A percentile compares a stretch with the other conserved stretches of the same genome.
Evolutionary conservation across 2,113 vertebrate species (phyloP).

Genomic region (Mastomys natalensis): DNA sequence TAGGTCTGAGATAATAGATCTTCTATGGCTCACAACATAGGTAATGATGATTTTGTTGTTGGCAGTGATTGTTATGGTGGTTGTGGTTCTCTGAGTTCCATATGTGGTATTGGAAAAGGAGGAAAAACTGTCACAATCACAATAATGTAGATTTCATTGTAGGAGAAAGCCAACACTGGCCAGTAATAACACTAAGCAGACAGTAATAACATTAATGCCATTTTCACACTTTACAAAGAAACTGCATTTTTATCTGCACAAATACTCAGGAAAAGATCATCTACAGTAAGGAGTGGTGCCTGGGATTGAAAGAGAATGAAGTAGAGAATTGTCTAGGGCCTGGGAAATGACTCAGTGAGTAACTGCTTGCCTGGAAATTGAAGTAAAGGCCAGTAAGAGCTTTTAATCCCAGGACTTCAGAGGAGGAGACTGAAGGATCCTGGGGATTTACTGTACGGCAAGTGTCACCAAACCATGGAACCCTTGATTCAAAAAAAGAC

Average conservation of each 20-base stretch:
- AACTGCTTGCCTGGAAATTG: background rate
- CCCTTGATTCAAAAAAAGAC: background rate
- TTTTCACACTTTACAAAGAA: background rate
- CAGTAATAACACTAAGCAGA: background rate
- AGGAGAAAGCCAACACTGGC: background rate
- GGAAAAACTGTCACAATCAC: background rate
- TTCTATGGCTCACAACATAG: background rate
- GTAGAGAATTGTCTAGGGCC: background rate
- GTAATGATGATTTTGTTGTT: background rate
- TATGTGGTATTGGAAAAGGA: background rate
- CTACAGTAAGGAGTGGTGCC: accelerated
- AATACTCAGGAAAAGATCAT: background rate
- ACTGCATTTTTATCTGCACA: background rate
- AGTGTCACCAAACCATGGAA: background rate
- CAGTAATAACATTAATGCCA: background rate
- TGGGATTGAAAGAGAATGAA: background rate
- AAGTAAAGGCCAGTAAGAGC: no score
- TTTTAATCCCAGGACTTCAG: background rate
- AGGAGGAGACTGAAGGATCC: no score
- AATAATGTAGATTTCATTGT: background rate
- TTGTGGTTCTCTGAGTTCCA: background rate
- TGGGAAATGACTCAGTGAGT: no score
- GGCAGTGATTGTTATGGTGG: no score
- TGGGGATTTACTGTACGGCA: background rate
- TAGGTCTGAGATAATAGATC: background rate